Evolutionary conservation across 2,797 vertebrate species (phyloP).

Genomic region (Psittacula derbiana): DNA sequence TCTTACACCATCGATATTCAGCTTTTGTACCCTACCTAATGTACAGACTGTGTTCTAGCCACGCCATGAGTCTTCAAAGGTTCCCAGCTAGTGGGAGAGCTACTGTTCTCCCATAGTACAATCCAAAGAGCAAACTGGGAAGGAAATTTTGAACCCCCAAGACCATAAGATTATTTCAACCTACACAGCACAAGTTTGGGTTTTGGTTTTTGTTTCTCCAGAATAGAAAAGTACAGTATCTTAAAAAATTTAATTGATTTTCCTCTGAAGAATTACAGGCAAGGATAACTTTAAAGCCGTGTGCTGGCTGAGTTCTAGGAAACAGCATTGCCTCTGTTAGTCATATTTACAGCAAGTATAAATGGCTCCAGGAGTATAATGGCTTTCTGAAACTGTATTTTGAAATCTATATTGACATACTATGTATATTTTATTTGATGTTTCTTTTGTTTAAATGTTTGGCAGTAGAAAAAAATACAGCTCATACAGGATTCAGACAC

Average conservation of each 20-base stretch:
- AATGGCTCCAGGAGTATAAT: constrained; percentile 4
- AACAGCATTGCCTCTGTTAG: background rate
- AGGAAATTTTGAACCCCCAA: background rate
- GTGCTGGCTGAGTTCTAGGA: background rate
- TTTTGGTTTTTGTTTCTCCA: background rate
- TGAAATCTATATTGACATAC: constrained; percentile 14
- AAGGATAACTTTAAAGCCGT: background rate
- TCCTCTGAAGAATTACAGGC: background rate
- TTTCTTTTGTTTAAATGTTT: constrained; percentile 32
- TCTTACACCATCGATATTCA: background rate
- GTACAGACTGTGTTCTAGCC: background rate
- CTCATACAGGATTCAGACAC: background rate
- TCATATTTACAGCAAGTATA: constrained; percentile 21
- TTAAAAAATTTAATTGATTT: background rate
- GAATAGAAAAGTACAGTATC: background rate
- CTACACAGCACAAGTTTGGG: background rate
- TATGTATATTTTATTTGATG: constrained; percentile 13
- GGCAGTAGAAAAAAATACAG: background rate
- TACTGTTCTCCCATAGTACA: background rate
- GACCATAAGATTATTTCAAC: background rate
- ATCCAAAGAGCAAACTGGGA: background rate
- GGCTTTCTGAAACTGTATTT: constrained; percentile 58
- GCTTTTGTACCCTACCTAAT: background rate
- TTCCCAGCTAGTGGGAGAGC: background rate
- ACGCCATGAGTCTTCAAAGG: fast-evolving